Evolutionary conservation across 2,113 vertebrate species (phyloP).

Genomic region (Callaeas wilsoni): DNA sequence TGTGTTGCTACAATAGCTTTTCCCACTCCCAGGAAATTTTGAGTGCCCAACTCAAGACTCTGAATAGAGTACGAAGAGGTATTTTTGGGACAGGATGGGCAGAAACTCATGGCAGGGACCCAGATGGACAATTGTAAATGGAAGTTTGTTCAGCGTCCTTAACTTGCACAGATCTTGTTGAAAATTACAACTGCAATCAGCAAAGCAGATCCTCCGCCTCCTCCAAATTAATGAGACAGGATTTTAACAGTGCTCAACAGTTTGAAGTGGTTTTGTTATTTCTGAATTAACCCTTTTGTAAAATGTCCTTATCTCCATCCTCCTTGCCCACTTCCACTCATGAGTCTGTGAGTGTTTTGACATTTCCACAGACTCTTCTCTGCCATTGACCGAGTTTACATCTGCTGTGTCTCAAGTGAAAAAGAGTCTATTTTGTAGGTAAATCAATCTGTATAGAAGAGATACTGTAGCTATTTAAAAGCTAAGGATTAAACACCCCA

Average conservation of each 20-base stretch:
- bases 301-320: neutral
- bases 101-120: neutral
- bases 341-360: slow-evolving; percentile 1
- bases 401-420: neutral
- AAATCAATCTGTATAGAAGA: neutral
- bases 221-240: neutral
- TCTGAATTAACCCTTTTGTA: neutral
- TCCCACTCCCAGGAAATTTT: neutral
- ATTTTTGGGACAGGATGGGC: neutral
- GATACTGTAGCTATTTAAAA: neutral
- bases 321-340: neutral
- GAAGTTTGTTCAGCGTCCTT: neutral
- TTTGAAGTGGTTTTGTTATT: slow-evolving; percentile 14
- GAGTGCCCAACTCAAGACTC: neutral
- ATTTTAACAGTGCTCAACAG: neutral
- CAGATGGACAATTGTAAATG: neutral
- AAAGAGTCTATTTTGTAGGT: neutral
- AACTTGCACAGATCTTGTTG: neutral
- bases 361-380: neutral
- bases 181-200: neutral
- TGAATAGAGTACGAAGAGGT: neutral
- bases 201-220: neutral
- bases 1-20: neutral
- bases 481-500: neutral
- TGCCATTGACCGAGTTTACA: neutral